Conservation (phyloP, 2,797 vertebrate species). For the Borostomias antarcticus region DNA sequence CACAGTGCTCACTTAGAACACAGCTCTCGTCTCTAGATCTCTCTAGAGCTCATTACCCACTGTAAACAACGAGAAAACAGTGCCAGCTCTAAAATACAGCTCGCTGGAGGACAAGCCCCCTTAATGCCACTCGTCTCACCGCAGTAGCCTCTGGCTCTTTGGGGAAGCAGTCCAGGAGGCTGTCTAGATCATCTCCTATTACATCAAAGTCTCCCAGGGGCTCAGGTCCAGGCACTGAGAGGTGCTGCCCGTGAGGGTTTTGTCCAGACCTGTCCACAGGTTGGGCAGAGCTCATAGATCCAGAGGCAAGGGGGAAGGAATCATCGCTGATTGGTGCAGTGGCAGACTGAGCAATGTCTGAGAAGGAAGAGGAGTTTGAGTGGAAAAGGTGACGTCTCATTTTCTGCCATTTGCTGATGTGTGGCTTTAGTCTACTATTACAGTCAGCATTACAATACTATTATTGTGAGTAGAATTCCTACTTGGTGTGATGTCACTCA, state of each 20-base stretch:
- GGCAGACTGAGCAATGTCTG: conserved; percentile 25
- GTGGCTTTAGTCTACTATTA: background rate
- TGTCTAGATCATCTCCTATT: conserved; percentile 91
- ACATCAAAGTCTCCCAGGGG: conserved; percentile 82
- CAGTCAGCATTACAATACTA: too few species aligned
- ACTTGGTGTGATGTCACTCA: conserved; percentile 83
- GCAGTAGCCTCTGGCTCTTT: conserved; percentile 37
- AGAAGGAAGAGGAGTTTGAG: background rate
- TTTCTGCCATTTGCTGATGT: background rate
- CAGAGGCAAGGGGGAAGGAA: conserved; percentile 53
- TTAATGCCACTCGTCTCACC: too few species aligned
- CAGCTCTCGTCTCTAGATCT: too few species aligned
- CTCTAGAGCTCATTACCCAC: too few species aligned
- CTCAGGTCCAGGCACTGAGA: conserved; percentile 68
- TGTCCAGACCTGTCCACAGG: conserved; percentile 50
- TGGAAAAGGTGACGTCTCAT: background rate
- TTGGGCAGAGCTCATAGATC: conserved; percentile 46
- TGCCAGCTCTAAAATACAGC: too few species aligned
- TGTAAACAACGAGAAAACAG: too few species aligned
- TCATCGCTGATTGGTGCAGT: conserved; percentile 56
- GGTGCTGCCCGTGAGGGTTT: conserved; percentile 51
- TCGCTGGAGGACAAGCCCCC: too few species aligned
- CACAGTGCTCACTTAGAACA: too few species aligned
- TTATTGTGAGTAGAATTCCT: conserved; percentile 24
- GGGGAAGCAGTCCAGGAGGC: conserved; percentile 81